Base-by-base conservation (phyloP, 2,113 vertebrate genomes). In the Orycteropus afer region DNA sequence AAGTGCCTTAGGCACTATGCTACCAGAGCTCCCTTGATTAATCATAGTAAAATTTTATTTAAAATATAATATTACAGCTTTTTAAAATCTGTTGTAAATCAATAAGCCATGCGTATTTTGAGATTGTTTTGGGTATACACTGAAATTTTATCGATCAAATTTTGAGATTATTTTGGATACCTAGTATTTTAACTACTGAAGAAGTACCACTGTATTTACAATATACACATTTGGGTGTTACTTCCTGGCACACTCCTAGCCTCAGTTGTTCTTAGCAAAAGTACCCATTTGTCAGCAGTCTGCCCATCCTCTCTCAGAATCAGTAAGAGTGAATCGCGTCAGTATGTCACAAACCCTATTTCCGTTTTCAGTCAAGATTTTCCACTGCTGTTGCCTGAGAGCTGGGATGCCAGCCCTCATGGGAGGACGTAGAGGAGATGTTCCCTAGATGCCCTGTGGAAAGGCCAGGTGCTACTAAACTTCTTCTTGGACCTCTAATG, bases 331-430 rank as follows among this genome's bases (percentile, higher is more conserved):
- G 37, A 11, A 25, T 63, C 23, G 11, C 23, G 17, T 42, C 32
- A n/a, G 6, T 37, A 45, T 20, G 59, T 47, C 45, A 47, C 34
- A 63, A 25, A 79, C 12, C 47, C 13, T 71, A 57, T 25, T 45
- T 32, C 61, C 29, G 1, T n/a, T 69, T 47, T 40, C 65, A 63
- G 1, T 37, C 8, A 29, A 23, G 37, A 25, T 40, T 59, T 74
- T 61, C 51, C 20, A 34, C 37, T 34, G 20, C 29, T 49, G 65
- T 5, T 7, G 45, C 9, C 6, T 6, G 25, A 57, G 47, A 53
- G 20, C 5, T 11, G 20, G 25, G 3, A 22, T 17, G 7, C 29
- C 12, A 14, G 15, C 59, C 23, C 17, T 32, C 0, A 15, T 0
- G 1, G 9, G 23, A 42, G 5, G 15, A 1, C n/a, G 34, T 22